phyloP scores from a whole-genome alignment of 2,888 invertebrate genomes.

The Cheilosia variabilis region DNA sequence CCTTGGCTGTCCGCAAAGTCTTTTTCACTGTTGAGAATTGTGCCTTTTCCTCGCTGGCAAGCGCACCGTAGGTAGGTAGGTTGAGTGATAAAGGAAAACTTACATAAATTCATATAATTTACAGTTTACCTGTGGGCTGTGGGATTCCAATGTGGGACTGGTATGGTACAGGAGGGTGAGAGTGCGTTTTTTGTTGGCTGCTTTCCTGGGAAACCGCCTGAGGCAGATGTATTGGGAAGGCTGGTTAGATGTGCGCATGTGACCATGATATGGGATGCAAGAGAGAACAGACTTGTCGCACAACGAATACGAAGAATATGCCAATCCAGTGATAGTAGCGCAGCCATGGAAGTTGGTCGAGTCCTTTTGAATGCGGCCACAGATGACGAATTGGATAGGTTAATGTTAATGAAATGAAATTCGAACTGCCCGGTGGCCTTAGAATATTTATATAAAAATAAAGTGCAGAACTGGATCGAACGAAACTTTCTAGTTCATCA shows the following conservation, averaged over 20 bases:
- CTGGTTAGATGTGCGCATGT: conserved; percentile 48
- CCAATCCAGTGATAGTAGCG: neutral
- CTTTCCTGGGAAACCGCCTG: neutral
- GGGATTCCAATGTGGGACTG: neutral
- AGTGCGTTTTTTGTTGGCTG: neutral
- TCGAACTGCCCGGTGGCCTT: too few species aligned
- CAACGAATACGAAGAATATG: conserved; percentile 3
- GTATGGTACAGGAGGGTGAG: neutral
- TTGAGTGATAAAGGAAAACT: conserved; percentile 73
- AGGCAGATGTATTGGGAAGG: neutral
- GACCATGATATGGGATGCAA: conserved; percentile 38
- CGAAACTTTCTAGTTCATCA: too few species aligned
- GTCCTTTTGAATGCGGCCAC: neutral
- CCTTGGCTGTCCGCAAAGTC: conserved; percentile 41
- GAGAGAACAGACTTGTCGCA: neutral
- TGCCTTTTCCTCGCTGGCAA: conserved; percentile 10
- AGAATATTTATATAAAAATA: too few species aligned
- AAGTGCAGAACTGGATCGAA: too few species aligned
- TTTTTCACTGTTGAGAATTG: conserved; percentile 31
- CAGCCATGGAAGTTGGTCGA: conserved; percentile 4
- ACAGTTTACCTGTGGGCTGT: conserved; percentile 62
- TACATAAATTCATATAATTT: conserved; percentile 74
- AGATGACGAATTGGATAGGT: neutral
- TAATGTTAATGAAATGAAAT: too few species aligned
- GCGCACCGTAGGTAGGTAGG: conserved; percentile 22